Percentiles rank a stretch among this genome's conserved stretches.
phyloP scores from a whole-genome alignment of 2,888 invertebrate genomes.

The Hypercompe scribonia region DNA sequence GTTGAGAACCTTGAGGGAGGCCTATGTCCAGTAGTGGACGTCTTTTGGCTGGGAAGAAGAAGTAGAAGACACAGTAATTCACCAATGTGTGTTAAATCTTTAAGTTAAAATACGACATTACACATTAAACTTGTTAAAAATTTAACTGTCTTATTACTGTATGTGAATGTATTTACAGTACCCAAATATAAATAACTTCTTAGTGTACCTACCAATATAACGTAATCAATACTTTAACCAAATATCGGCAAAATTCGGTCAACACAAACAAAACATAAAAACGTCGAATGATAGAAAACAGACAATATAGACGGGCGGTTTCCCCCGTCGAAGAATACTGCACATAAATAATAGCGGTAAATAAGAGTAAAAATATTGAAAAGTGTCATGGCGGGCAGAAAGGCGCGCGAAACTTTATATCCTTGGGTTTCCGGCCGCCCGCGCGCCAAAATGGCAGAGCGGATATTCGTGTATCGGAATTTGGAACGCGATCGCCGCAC shows the following conservation, averaged over 20 bases:
- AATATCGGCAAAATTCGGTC: slow-evolving; percentile 10
- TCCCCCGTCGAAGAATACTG: slow-evolving; percentile 74
- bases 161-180: neutral
- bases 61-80: too few species aligned
- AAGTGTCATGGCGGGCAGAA: slow-evolving; percentile 83
- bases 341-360: slow-evolving; percentile 85
- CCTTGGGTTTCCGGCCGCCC: slow-evolving; percentile 83
- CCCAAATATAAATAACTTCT: neutral
- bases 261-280: slow-evolving; percentile 57
- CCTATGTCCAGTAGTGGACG: too few species aligned
- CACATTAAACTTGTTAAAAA: too few species aligned
- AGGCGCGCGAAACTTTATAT: slow-evolving; percentile 84
- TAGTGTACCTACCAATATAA: neutral
- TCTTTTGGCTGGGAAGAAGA: too few species aligned
- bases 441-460: slow-evolving; percentile 82
- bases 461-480: slow-evolving; percentile 81
- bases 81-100: too few species aligned
- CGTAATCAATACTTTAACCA: neutral
- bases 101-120: too few species aligned
- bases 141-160: neutral
- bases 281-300: slow-evolving; percentile 56
- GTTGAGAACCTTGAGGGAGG: too few species aligned
- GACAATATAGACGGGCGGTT: slow-evolving; percentile 70
- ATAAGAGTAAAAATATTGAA: slow-evolving; percentile 86
- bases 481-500: slow-evolving; percentile 60